A percentile compares a stretch with the other conserved stretches of the same genome.
Conservation (phyloP, 2,888 invertebrate genomes). For the Celastrina argiolus region DNA sequence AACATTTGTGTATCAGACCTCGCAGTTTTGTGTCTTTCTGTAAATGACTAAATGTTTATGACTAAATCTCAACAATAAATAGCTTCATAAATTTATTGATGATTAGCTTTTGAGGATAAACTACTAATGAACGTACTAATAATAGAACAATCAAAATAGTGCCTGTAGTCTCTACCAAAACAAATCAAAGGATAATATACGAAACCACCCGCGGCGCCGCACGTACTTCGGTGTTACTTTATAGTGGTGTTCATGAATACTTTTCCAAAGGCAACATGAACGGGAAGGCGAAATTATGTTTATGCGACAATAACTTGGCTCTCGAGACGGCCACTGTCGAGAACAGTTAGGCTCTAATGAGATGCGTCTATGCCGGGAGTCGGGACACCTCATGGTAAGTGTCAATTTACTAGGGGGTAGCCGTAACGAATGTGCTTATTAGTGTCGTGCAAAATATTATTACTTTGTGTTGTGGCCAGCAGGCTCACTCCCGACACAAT, state of each 20-base stretch:
- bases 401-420: background rate
- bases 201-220: slow-evolving; percentile 46
- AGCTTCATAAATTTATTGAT: too few relatives aligned
- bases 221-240: slow-evolving; percentile 45
- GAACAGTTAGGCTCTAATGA: slow-evolving; percentile 54
- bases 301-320: slow-evolving; percentile 49
- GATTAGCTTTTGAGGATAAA: background rate
- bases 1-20: too few relatives aligned
- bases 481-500: too few relatives aligned
- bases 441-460: background rate
- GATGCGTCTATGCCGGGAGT: slow-evolving; percentile 41
- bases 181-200: slow-evolving; percentile 25
- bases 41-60: too few relatives aligned
- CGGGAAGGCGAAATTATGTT: slow-evolving; percentile 44
- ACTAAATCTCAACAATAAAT: too few relatives aligned
- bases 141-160: background rate
- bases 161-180: background rate
- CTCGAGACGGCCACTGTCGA: slow-evolving; percentile 50
- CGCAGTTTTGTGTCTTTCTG: background rate
- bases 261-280: slow-evolving; percentile 49
- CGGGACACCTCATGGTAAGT: slow-evolving; percentile 22
- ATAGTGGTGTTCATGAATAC: slow-evolving; percentile 46
- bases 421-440: slow-evolving; percentile 4
- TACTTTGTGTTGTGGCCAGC: background rate
- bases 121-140: background rate